Evolutionary conservation across 64 coral and sea anemone genomes (phyloP), one percentile per base, ranked within the genome.

Genomic region (Catalaphyllia jardinei): DNA sequence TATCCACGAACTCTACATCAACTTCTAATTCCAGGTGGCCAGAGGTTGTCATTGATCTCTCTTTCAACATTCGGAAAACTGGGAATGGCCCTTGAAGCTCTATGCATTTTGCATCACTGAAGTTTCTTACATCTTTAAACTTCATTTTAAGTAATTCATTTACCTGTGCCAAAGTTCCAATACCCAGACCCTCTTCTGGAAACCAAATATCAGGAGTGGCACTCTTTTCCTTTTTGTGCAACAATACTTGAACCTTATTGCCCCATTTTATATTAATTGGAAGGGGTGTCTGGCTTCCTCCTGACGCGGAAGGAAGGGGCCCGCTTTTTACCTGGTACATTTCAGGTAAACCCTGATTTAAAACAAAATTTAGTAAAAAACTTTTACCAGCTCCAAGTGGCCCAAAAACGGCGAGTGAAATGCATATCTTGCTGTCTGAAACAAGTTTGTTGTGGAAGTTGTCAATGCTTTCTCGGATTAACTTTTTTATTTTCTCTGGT

Each of bases 351-450:
- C 55, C 55, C 52, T 30, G 59, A 20, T 83, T 86, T 59, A 91
- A 73, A 20, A 91, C 57, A 76, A 60, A 83, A n/a, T 91, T 91
- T 31, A 91, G 54, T 18, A 91, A 63, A 75, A 75, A 91, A 51
- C 79, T 84, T 24, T 91, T 91, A 65, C 89, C 89, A 46, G 62
- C 89, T 35, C 89, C 89, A 25, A 85, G 89, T 52, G 79, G 79
- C 31, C 89, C 89, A 83, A 91, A 75, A 13, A 91, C 80, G 27
- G 79, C 89, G 42, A 85, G 52, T 76, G 79, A 91, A 63, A 91
- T 30, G 35, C 69, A 49, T 38, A 91, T 63, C 29, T 63, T 91
- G 42, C 89, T 91, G 60, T 84, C 71, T 13, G 59, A 55, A 50
- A 84, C 80, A 91, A 91, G 89, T 29, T 57, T 81, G 61, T 67